These are phyloP conservation scores for Dascyllus trimaculatus DNA, from an alignment of 2,113 vertebrate species.

Conservation along the genomic window DNA sequence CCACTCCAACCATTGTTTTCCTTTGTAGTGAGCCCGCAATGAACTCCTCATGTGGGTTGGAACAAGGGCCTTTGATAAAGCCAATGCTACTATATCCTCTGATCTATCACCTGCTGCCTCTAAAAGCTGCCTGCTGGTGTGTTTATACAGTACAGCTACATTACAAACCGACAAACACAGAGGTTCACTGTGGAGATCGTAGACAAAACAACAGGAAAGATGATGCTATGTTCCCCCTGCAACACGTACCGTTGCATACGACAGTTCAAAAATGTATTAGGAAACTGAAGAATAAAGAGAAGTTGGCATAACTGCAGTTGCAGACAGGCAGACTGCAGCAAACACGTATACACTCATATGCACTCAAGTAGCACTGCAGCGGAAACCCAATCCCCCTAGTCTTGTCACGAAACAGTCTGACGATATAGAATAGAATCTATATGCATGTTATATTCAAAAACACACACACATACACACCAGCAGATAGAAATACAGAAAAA, in stretches of 20 bases:
- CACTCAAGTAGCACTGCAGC: conserved; percentile 56
- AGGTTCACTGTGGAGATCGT: not conserved
- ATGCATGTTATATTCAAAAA: conserved; percentile 26
- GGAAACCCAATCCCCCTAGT: conserved; percentile 76
- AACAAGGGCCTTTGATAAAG: conserved; percentile 63
- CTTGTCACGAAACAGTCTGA: conserved; percentile 81
- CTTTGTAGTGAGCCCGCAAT: conserved; percentile 71
- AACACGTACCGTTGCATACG: not conserved
- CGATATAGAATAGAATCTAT: conserved; percentile 65
- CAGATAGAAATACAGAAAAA: conserved; percentile 59
- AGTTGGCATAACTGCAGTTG: not conserved
- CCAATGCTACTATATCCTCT: conserved; percentile 30
- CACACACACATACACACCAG: conserved; percentile 46
- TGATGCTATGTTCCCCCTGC: not conserved
- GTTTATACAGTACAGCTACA: not conserved
- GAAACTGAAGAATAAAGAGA: not conserved
- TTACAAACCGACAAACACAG: not conserved
- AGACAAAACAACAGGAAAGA: not conserved
- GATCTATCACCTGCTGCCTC: conserved; percentile 42
- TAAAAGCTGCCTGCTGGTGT: conserved; percentile 4
- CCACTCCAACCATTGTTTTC: conserved; percentile 71
- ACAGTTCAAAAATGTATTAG: not conserved
- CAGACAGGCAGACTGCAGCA: conserved; percentile 26
- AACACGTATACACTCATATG: conserved; percentile 26
- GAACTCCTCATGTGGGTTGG: conserved; percentile 62